Conservation (phyloP, 2,797 vertebrate genomes). For the Allobates femoralis region DNA sequence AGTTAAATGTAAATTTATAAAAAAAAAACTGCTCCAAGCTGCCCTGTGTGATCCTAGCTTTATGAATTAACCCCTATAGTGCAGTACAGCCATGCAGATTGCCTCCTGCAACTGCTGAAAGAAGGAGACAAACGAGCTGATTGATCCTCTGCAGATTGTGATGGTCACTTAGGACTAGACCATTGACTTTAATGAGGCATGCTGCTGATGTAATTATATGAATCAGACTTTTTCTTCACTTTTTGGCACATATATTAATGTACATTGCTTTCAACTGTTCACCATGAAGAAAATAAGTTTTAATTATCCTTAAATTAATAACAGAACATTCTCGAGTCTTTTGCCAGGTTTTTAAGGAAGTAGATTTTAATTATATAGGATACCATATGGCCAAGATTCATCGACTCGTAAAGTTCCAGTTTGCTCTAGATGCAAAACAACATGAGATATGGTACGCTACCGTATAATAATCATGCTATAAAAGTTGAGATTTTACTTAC, state of each 20-base stretch:
- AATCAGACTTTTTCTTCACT: neutral
- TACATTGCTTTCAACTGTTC: neutral
- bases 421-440: neutral
- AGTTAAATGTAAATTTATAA: too few relatives aligned
- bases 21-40: too few relatives aligned
- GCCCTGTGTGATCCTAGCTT: too few relatives aligned
- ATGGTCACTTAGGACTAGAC: neutral
- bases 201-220: too few relatives aligned
- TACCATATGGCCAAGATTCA: constrained; percentile 2
- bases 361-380: constrained; percentile 9
- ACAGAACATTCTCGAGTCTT: constrained; percentile 1
- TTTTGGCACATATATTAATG: neutral
- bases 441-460: neutral
- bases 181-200: neutral
- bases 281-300: neutral
- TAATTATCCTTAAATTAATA: constrained; percentile 11
- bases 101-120: neutral
- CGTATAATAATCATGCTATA: too few relatives aligned
- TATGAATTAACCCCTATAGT: too few relatives aligned
- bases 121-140: neutral
- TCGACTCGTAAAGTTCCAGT: neutral
- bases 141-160: neutral
- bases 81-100: neutral
- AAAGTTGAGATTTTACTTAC: neutral
- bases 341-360: constrained; percentile 7